Percentiles rank a stretch among this genome's conserved stretches.
Conservation (phyloP, 2,888 invertebrate genomes). For the Adineta ricciae region DNA sequence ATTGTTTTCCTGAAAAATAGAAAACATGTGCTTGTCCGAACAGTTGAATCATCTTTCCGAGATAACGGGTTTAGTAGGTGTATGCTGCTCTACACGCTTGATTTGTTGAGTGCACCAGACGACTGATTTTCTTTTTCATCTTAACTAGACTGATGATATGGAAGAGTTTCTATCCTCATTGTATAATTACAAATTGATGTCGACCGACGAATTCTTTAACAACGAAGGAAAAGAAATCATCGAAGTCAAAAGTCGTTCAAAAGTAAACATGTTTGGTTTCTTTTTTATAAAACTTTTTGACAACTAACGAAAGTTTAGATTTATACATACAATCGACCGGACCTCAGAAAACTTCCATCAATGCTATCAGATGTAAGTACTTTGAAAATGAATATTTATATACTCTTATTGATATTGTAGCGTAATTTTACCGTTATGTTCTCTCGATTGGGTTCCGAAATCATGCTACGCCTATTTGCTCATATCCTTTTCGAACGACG, state of each 20-base stretch:
- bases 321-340: neutral
- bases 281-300: too few relatives aligned
- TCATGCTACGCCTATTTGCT: neutral
- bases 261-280: neutral
- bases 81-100: neutral
- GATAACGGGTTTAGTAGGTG: neutral
- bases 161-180: neutral
- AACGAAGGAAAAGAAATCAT: neutral
- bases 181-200: slow-evolving; percentile 8
- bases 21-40: neutral
- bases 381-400: neutral
- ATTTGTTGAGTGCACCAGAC: neutral
- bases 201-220: neutral
- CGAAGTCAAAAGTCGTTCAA: neutral
- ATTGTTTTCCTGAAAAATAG: neutral
- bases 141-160: neutral
- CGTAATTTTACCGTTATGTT: neutral
- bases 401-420: neutral
- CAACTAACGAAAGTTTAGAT: neutral
- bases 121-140: neutral
- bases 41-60: neutral
- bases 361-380: neutral
- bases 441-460: neutral
- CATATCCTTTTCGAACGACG: neutral
- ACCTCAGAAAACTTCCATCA: neutral